Percentiles rank a stretch among this genome's conserved stretches.
Evolutionary conservation across 2,113 vertebrate species (phyloP).

Genomic region (Carassius gibelio): DNA sequence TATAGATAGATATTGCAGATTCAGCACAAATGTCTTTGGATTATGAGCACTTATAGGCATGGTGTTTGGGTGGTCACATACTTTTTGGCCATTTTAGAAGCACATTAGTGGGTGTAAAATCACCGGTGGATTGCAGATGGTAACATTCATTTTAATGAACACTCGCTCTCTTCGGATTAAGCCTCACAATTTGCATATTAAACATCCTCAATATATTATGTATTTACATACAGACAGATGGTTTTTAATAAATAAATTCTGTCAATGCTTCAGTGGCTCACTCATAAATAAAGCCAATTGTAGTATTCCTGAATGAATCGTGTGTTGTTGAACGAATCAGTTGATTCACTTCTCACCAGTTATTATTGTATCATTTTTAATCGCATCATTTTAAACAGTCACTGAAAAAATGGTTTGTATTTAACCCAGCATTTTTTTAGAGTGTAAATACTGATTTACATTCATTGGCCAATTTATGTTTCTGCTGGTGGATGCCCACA

Average conservation of each 20-base stretch:
- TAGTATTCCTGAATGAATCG: neutral
- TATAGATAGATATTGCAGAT: neutral
- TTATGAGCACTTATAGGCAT: neutral
- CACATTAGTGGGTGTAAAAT: constrained; percentile 32
- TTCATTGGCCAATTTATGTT: too few species aligned
- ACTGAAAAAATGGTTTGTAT: too few species aligned
- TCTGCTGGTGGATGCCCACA: too few species aligned
- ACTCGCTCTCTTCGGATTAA: constrained; percentile 20
- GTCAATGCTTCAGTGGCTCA: neutral
- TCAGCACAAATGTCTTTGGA: neutral
- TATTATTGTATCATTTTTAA: too few species aligned
- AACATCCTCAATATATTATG: neutral
- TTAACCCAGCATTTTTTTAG: too few species aligned
- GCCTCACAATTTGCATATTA: neutral
- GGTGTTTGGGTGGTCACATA: neutral
- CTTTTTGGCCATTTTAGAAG: neutral
- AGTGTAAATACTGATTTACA: too few species aligned
- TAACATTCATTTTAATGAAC: constrained; percentile 20
- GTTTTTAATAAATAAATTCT: neutral
- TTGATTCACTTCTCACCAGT: neutral
- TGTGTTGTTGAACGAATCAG: neutral
- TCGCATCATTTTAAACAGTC: too few species aligned
- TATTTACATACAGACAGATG: neutral
- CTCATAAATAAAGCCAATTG: neutral
- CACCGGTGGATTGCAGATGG: constrained; percentile 12